Evolutionary conservation across 35 echinoderm and acorn worm species (phyloP), one percentile per base, ranked within the genome.

Genomic region (Anneissia japonica): DNA sequence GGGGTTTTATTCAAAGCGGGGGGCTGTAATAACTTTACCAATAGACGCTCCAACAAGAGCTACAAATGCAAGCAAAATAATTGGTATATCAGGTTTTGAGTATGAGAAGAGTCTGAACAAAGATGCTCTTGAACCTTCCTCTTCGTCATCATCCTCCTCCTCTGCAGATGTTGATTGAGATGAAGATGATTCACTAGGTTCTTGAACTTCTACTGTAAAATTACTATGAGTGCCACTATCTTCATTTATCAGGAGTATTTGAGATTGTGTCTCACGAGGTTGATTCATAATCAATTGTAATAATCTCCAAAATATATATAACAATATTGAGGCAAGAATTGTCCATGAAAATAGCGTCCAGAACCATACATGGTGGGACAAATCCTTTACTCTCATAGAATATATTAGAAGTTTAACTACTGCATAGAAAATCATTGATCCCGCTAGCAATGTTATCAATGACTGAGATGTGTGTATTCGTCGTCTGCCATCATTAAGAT

Each of bases 391-490:
- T 19, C 16, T 37, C 77, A 85, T 83, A 36, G 81, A 91, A 37
- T 91, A 91, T 19, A 91, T n/a, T 0, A 91, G 9, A 34, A 91
- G 77, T 72, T 91, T 91, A n/a, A 43, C 45, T 12, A 75, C 85
- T 4, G 32, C 45, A 75, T 72, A 91, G 7, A 91, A 32, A 36
- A 80, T 17, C 43, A 91, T 85, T 21, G 73, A 32, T 32, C 74
- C 73, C 37, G 74, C 77, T 7, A 85, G 40, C 9, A 81, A 32
- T 34, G 38, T 31, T 21, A 74, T 43, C 14, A 85, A 72, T 31
- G 76, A 21, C 30, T 80, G 77, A 28, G 64, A 72, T 33, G 38
- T 85, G 30, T 32, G 26, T 0, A 91, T 35, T 74, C 89, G 43
- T 39, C 77, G 84, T 37, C 19, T 30, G 29, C 74, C 89, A 83